Evolutionary conservation across 2,797 vertebrate species (phyloP).

Genomic region (Chelmon rostratus): DNA sequence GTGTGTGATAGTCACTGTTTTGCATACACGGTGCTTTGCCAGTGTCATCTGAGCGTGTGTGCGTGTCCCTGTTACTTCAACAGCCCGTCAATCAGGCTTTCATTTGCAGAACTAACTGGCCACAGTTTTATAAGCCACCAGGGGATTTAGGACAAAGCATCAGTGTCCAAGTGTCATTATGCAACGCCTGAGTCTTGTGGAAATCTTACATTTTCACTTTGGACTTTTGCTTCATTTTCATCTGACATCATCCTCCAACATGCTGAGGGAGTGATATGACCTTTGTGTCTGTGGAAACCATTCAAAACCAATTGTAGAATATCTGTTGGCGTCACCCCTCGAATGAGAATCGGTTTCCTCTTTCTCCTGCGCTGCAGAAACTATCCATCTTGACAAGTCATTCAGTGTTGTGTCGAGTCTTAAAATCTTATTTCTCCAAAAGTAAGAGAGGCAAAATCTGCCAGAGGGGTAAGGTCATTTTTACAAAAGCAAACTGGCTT

Average conservation of each 20-base stretch:
- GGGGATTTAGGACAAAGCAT: constrained; percentile 40
- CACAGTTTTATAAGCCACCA: constrained; percentile 30
- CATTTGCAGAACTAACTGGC: constrained; percentile 44
- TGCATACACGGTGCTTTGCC: constrained; percentile 24
- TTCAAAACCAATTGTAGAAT: constrained; percentile 46
- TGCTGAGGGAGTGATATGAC: constrained; percentile 61
- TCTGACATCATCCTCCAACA: constrained; percentile 64
- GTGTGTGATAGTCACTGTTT: constrained; percentile 30
- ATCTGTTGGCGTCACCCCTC: constrained; percentile 52
- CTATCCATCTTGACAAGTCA: constrained; percentile 56
- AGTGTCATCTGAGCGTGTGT: constrained; percentile 14
- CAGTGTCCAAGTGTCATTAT: constrained; percentile 47
- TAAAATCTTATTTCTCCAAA: constrained; percentile 51
- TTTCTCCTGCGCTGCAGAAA: constrained; percentile 57
- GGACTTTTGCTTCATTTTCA: constrained; percentile 56
- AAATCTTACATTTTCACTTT: constrained; percentile 52
- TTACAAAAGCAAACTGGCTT: constrained; percentile 43
- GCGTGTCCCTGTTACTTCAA: constrained; percentile 18
- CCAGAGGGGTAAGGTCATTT: constrained; percentile 24
- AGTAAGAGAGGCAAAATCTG: constrained; percentile 22
- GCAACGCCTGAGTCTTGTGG: constrained; percentile 33
- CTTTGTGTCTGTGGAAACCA: constrained; percentile 64
- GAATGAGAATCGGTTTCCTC: constrained; percentile 52
- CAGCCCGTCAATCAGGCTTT: constrained; percentile 48
- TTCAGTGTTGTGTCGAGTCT: constrained; percentile 33